These are phyloP conservation scores for Pangasius sanitwongsei DNA, from an alignment of 2,797 vertebrate species.

Conservation along the genomic window DNA sequence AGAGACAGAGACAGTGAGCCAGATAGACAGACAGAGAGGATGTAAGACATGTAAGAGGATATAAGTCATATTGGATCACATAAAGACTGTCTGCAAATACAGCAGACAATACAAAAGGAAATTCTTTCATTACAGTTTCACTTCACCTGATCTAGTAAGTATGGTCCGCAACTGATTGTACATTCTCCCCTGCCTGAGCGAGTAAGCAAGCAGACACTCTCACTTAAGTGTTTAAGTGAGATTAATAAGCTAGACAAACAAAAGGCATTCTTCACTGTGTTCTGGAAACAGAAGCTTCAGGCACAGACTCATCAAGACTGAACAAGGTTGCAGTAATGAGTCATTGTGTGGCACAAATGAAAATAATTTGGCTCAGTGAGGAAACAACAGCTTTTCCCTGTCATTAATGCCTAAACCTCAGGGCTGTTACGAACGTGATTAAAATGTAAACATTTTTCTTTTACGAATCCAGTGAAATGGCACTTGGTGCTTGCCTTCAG, in stretches of 20 bases:
- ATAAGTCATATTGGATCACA: background rate
- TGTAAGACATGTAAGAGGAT: background rate
- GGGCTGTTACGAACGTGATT: background rate
- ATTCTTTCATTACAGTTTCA: background rate
- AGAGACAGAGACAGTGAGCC: constrained; percentile 18
- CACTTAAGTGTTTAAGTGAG: background rate
- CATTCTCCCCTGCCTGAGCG: no score
- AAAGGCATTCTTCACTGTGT: background rate
- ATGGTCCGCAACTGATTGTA: background rate
- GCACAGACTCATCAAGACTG: background rate
- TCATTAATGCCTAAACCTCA: background rate
- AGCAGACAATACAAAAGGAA: background rate
- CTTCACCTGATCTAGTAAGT: background rate
- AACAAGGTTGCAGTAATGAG: background rate
- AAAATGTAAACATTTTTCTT: constrained; percentile 6
- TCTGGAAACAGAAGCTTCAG: background rate
- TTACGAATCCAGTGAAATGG: background rate
- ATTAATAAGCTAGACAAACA: background rate
- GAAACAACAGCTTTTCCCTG: constrained; percentile 12
- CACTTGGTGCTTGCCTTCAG: background rate
- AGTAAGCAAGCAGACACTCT: background rate
- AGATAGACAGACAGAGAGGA: background rate
- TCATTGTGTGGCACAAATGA: background rate
- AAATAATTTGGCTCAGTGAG: background rate
- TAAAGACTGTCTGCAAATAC: background rate